These are phyloP conservation scores for Zelleria hepariella DNA, from an alignment of 2,888 invertebrate genomes.

Conservation along the genomic window DNA sequence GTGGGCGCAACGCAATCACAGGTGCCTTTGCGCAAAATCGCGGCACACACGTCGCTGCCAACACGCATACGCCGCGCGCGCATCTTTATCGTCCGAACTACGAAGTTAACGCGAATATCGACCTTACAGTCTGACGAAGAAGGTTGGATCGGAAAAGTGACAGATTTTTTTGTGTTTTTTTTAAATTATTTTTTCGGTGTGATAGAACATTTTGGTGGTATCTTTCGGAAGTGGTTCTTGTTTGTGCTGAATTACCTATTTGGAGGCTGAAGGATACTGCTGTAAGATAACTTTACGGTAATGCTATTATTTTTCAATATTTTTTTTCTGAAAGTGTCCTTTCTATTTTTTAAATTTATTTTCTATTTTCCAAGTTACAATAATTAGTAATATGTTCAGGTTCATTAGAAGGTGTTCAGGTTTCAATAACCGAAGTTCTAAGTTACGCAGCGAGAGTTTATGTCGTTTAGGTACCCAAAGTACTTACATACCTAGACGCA, in stretches of 20 bases:
- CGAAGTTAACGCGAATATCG: slow-evolving; percentile 20
- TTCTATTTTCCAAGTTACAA: too few relatives aligned
- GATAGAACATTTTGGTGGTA: not conserved
- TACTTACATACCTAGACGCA: too few relatives aligned
- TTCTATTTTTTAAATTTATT: not conserved
- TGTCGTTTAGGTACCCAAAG: too few relatives aligned
- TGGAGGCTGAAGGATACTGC: not conserved
- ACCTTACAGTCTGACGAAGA: slow-evolving; percentile 18
- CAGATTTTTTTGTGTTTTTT: slow-evolving; percentile 2
- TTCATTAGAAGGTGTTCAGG: too few relatives aligned
- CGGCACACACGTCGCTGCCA: slow-evolving; percentile 42
- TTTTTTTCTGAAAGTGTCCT: too few relatives aligned
- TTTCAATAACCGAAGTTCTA: too few relatives aligned
- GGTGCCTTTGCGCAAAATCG: slow-evolving; percentile 50
- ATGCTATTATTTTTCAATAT: not conserved
- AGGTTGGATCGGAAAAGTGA: not conserved
- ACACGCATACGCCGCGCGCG: slow-evolving; percentile 41
- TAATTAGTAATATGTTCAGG: too few relatives aligned
- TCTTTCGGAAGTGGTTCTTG: slow-evolving; percentile 6
- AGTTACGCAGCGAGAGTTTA: too few relatives aligned
- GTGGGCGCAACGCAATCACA: slow-evolving; percentile 15
- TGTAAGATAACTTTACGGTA: not conserved
- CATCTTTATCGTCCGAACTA: slow-evolving; percentile 14
- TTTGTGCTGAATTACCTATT: not conserved
- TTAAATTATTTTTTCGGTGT: not conserved